These are phyloP conservation scores for Sarcophaga subvicina DNA, from an alignment of 2,888 invertebrate species.

Conservation along the genomic window DNA sequence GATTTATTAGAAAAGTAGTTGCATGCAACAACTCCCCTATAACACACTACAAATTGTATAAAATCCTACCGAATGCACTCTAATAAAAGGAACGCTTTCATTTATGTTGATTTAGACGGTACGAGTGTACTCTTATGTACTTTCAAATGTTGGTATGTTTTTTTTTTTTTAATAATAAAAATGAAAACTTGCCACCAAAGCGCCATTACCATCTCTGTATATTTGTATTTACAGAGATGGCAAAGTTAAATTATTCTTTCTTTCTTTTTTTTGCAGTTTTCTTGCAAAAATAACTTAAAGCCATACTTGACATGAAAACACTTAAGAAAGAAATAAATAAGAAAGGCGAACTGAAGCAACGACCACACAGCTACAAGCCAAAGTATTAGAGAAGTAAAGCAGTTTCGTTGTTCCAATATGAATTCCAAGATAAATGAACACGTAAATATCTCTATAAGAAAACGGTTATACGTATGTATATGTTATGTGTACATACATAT, in stretches of 20 bases:
- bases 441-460: not conserved
- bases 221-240: not conserved
- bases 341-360: not conserved
- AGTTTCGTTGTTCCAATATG: not conserved
- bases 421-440: conserved; percentile 24
- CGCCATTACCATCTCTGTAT: not conserved
- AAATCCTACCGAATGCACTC: not conserved
- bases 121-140: not conserved
- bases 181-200: not conserved
- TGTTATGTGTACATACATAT: not conserved
- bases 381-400: not conserved
- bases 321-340: conserved; percentile 33
- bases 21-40: not conserved
- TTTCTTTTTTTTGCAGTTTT: not conserved
- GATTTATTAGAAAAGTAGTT: conserved; percentile 28
- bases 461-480: too few species aligned
- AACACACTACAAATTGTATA: not conserved
- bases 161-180: conserved; percentile 11
- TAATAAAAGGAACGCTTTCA: not conserved
- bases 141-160: too few species aligned
- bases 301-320: conserved; percentile 60
- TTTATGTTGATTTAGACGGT: not conserved
- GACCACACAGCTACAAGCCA: conserved; percentile 9
- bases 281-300: conserved; percentile 48
- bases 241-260: not conserved